Percentiles rank a stretch among this genome's conserved stretches.
Evolutionary conservation across 2,888 invertebrate genomes (phyloP).

Genomic region (Rugalucina vietnamica): DNA sequence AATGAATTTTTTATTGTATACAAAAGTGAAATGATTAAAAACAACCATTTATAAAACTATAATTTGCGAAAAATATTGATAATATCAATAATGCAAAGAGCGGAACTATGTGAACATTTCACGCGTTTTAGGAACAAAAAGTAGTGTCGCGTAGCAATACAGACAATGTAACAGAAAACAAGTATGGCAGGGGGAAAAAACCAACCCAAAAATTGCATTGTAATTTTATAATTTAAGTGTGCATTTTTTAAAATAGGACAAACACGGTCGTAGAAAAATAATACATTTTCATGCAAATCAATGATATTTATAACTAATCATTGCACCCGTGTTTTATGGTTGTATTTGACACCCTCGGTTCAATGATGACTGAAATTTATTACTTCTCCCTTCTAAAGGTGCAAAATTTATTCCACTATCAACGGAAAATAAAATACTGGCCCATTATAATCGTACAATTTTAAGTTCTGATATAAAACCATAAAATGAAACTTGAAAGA

Average conservation of each 20-base stretch:
- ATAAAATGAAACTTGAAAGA: conserved; percentile 6
- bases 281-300: too few relatives aligned
- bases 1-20: neutral
- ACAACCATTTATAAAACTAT: neutral
- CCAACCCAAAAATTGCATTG: too few relatives aligned
- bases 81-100: neutral
- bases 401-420: conserved; percentile 5
- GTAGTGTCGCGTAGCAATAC: too few relatives aligned
- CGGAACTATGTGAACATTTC: too few relatives aligned
- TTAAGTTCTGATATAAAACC: conserved; percentile 7
- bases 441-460: conserved; percentile 1
- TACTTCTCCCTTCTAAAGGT: neutral
- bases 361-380: neutral
- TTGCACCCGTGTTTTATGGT: neutral
- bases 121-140: too few relatives aligned
- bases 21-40: neutral
- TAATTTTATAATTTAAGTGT: too few relatives aligned
- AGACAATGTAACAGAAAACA: too few relatives aligned
- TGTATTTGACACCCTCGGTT: neutral
- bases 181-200: too few relatives aligned
- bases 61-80: neutral
- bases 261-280: too few relatives aligned
- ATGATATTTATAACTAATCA: neutral
- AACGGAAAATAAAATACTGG: neutral
- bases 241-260: too few relatives aligned